Evolutionary conservation across 2,888 invertebrate genomes (phyloP), one percentile per base, ranked within the genome.

Genomic region (Cabera pusaria): DNA sequence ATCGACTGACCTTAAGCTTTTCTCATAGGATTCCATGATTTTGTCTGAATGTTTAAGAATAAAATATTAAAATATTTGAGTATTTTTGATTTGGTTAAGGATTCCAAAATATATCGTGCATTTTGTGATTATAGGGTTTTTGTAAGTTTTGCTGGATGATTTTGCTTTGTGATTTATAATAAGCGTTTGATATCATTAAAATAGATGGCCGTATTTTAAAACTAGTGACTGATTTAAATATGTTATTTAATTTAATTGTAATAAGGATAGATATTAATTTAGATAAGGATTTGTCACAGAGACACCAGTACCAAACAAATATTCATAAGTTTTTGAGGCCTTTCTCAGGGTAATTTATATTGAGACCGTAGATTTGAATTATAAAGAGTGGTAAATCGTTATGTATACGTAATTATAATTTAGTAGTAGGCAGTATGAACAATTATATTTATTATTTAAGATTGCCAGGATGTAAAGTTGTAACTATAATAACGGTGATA

Each of bases 221-320:
- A 51, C 51, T 58, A 54, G 44, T 62, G 49, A 59, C 47, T 61
- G 49, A 52, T 41, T 32, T 36, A 39, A 49, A 42, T 41, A 44
- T 34, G 23, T 56, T 33, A 45, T 47, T 55, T 48, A 45, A 48
- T 48, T 39, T 28, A n/a, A n/a, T n/a, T 36, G 14, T 29, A 42
- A 3, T 46, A 43, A 44, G 29, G 21, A 55, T 43, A 44, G 39
- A 21, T 33, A n/a, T 41, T 50, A 44, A 29, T 36, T 37, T 38
- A 44, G 27, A 23, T 45, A 60, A 54, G 54, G 44, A 44, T 47
- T 52, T 56, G 69, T 72, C 70, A 28, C 24, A 47, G 43, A 49
- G 71, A 68, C 75, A 62, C 85, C 84, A 78, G 84, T 85, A 83
- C 84, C 85, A 68, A 77, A 74, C 66, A 61, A 73, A 84, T 84